phyloP scores from a whole-genome alignment of 2,888 invertebrate species.

The Pyrochroa serraticornis region DNA sequence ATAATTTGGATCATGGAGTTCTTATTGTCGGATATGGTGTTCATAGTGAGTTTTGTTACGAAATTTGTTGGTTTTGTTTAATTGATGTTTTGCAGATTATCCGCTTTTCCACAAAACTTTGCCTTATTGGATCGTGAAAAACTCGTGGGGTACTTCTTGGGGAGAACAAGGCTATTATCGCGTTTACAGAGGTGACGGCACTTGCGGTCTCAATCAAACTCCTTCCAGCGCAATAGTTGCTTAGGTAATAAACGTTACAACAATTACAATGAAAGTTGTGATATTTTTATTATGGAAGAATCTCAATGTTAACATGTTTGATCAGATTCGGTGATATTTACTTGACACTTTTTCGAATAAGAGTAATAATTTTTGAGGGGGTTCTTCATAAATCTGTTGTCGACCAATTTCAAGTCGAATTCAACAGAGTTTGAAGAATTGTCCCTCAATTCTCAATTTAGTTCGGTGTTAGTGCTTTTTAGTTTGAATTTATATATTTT shows the following conservation, averaged over 20 bases:
- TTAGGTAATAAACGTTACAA: slow-evolving; percentile 30
- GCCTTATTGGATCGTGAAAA: slow-evolving; percentile 94
- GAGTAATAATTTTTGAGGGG: too few species aligned
- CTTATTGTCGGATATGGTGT: slow-evolving; percentile 91
- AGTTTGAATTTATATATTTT: too few species aligned
- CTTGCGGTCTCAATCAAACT: slow-evolving; percentile 92
- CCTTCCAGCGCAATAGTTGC: slow-evolving; percentile 80
- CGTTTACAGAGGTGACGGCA: slow-evolving; percentile 92
- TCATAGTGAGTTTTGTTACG: slow-evolving; percentile 62
- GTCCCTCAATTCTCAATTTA: too few species aligned
- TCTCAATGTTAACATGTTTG: slow-evolving; percentile 5
- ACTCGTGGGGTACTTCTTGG: slow-evolving; percentile 92
- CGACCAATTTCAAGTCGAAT: too few species aligned
- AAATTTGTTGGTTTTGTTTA: slow-evolving; percentile 3
- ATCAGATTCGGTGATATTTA: not conserved
- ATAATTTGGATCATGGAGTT: slow-evolving; percentile 90
- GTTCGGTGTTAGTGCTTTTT: too few species aligned
- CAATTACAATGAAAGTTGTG: slow-evolving; percentile 19
- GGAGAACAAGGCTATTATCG: slow-evolving; percentile 95
- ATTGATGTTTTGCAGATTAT: slow-evolving; percentile 64
- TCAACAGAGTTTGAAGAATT: too few species aligned
- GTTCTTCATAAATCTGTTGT: too few species aligned
- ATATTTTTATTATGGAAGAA: slow-evolving; percentile 17
- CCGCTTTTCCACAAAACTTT: slow-evolving; percentile 79
- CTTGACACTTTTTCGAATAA: too few species aligned